These are phyloP conservation scores for Platalea minor DNA, from an alignment of 2,797 vertebrate genomes.

Conservation along the genomic window DNA sequence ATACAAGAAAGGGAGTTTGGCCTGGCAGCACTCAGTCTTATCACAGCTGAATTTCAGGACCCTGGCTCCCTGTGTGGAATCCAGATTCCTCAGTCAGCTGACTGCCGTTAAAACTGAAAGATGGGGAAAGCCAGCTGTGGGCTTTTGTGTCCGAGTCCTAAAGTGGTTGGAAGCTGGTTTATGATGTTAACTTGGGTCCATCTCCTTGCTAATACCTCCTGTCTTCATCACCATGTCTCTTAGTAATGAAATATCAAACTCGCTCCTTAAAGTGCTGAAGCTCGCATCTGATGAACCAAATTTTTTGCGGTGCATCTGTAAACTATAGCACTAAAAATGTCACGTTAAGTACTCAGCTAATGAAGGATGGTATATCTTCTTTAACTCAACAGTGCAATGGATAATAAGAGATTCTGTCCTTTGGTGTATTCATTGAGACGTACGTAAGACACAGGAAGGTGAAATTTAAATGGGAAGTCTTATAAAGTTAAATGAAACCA, in stretches of 20 bases:
- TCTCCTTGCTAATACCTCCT: background rate
- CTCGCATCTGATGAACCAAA: background rate
- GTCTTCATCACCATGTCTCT: background rate
- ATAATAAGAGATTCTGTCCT: background rate
- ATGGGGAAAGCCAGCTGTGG: fast-evolving
- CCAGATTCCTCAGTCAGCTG: background rate
- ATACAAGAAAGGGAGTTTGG: background rate
- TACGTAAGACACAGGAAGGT: background rate
- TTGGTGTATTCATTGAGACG: background rate
- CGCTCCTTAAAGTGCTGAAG: fast-evolving
- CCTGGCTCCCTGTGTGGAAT: background rate
- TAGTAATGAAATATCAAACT: background rate
- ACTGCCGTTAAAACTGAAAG: background rate
- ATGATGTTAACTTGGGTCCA: background rate
- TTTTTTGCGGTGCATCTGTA: background rate
- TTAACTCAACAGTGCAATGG: background rate
- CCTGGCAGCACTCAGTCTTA: background rate
- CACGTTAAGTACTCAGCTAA: background rate
- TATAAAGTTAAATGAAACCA: background rate
- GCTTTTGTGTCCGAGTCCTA: background rate
- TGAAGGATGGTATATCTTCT: background rate
- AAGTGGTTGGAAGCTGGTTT: background rate
- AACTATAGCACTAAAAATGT: background rate
- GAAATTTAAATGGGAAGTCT: background rate
- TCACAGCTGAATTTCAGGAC: background rate